These are phyloP conservation scores for Cordylochernes scorpioides DNA, from an alignment of 2,888 invertebrate genomes.

Conservation along the genomic window DNA sequence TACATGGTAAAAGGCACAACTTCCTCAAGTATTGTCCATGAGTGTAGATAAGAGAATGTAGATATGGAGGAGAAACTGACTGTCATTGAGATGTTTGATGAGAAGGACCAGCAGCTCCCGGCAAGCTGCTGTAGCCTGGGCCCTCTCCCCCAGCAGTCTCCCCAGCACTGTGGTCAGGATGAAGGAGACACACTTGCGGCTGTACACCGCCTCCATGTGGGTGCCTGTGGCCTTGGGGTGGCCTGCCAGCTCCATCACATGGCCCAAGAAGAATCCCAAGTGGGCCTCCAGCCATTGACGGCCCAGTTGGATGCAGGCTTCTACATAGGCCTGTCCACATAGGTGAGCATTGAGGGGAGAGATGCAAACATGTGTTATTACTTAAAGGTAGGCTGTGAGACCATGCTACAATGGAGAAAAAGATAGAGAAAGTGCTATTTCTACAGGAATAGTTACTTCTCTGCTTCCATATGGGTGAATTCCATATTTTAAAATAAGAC, in stretches of 20 bases:
- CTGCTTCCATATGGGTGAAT: too few relatives aligned
- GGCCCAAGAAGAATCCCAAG: slow-evolving; percentile 52
- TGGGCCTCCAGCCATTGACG: slow-evolving; percentile 83
- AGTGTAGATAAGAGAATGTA: too few relatives aligned
- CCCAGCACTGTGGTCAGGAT: slow-evolving; percentile 72
- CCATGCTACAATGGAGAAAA: too few relatives aligned
- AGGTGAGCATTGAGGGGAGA: too few relatives aligned
- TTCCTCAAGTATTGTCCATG: too few relatives aligned
- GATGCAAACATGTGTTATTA: too few relatives aligned
- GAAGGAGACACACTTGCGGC: slow-evolving; percentile 85
- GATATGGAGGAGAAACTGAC: slow-evolving; percentile 3
- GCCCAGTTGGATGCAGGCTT: slow-evolving; percentile 76
- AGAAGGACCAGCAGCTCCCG: slow-evolving; percentile 76
- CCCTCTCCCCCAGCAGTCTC: slow-evolving; percentile 82
- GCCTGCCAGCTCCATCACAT: slow-evolving; percentile 65
- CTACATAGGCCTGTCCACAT: slow-evolving; percentile 92
- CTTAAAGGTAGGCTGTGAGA: too few relatives aligned
- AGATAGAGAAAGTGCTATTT: too few relatives aligned
- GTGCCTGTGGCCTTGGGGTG: slow-evolving; percentile 84
- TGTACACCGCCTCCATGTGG: slow-evolving; percentile 90
- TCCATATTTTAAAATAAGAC: too few relatives aligned
- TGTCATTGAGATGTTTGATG: slow-evolving; percentile 11
- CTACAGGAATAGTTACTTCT: too few relatives aligned
- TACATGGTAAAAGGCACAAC: too few relatives aligned
- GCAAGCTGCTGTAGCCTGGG: slow-evolving; percentile 66